Evolutionary conservation across 1,140 invertebrate species (phyloP).

Genomic region (Wasmannia auropunctata): DNA sequence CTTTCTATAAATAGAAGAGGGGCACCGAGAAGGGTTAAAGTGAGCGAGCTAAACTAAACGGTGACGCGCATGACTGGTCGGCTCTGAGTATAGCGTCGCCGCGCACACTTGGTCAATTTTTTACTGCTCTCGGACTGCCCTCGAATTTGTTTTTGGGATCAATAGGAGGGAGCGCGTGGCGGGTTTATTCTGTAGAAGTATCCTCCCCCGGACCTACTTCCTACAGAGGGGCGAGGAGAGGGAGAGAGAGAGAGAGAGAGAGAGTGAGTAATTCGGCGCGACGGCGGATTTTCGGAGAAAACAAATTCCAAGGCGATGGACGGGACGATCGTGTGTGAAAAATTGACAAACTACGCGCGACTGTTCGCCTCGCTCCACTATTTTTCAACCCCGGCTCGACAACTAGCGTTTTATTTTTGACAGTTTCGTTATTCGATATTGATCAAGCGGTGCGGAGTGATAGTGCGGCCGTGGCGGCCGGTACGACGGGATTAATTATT

Average conservation of each 20-base stretch:
- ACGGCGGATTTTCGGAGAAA: neutral
- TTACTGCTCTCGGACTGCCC: conserved; percentile 12
- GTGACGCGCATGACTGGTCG: conserved; percentile 43
- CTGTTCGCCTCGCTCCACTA: neutral
- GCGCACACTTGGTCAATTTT: conserved; percentile 54
- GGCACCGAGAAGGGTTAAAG: conserved; percentile 12
- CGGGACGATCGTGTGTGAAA: conserved; percentile 40
- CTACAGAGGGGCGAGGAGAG: neutral
- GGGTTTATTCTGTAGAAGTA: conserved; percentile 9
- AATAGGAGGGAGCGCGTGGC: neutral
- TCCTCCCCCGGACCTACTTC: conserved; percentile 28
- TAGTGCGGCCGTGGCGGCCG: conserved; percentile 22
- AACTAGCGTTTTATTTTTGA: conserved; percentile 54
- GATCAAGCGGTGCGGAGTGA: conserved; percentile 22
- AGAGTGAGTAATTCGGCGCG: neutral
- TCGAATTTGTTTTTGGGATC: conserved; percentile 54
- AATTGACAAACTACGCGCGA: conserved; percentile 44
- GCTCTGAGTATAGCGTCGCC: conserved; percentile 21
- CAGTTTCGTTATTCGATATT: conserved; percentile 55
- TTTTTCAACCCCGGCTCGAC: neutral
- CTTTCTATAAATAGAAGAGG: conserved; percentile 25
- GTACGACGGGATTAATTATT: conserved; percentile 50
- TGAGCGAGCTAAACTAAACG: conserved; percentile 33
- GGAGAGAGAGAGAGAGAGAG: neutral
- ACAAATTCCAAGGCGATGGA: conserved; percentile 45